phyloP scores from a whole-genome alignment of 2,888 invertebrate species.

The Agrilus cyanescens region DNA sequence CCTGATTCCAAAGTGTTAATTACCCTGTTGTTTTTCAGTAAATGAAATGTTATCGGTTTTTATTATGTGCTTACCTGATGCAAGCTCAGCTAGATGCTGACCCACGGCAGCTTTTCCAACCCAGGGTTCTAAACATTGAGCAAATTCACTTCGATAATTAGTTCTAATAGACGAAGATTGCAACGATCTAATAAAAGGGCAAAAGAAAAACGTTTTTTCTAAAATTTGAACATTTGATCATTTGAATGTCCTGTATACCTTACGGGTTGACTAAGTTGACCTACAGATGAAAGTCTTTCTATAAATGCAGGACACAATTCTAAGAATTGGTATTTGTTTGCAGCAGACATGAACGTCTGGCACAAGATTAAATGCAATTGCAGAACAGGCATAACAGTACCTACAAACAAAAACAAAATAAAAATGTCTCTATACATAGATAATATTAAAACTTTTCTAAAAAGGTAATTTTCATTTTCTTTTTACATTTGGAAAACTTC shows the following conservation, averaged over 20 bases:
- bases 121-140: constrained; percentile 49
- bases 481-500: not conserved
- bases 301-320: constrained; percentile 56
- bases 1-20: no score
- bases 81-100: constrained; percentile 33
- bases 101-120: constrained; percentile 38
- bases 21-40: no score
- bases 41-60: no score
- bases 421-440: not conserved
- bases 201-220: not conserved
- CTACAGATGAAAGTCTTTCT: constrained; percentile 51
- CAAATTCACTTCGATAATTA: constrained; percentile 53
- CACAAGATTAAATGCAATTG: constrained; percentile 59
- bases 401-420: constrained; percentile 26
- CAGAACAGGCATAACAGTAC: constrained; percentile 53
- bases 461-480: not conserved
- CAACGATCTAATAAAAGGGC: constrained; percentile 31
- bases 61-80: constrained; percentile 21
- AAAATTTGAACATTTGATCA: not conserved
- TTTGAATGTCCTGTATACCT: constrained; percentile 32
- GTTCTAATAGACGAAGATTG: constrained; percentile 42
- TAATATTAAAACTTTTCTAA: not conserved
- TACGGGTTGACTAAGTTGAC: constrained; percentile 49
- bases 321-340: constrained; percentile 63
- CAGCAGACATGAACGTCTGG: constrained; percentile 57